phyloP scores from a whole-genome alignment of 2,888 invertebrate genomes.

The Scaptomyza reducta region DNA sequence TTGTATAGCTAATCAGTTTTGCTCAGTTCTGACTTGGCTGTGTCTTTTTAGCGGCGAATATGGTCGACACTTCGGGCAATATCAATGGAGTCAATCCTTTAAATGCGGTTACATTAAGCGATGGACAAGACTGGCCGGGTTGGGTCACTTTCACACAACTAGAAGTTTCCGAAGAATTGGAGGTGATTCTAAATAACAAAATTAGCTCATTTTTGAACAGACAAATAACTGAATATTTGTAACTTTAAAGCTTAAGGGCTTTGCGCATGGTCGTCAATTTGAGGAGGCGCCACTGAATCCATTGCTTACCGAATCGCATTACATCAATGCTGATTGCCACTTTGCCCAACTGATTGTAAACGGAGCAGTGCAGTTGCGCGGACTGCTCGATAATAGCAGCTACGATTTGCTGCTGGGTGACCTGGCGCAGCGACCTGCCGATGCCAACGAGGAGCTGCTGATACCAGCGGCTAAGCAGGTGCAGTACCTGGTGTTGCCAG shows the following conservation, averaged over 20 bases:
- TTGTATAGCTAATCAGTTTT: neutral
- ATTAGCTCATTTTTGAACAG: neutral
- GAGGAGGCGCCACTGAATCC: constrained; percentile 85
- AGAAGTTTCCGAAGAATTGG: constrained; percentile 84
- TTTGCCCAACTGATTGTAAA: constrained; percentile 85
- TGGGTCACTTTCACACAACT: constrained; percentile 85
- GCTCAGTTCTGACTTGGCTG: neutral
- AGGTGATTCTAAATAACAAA: constrained; percentile 78
- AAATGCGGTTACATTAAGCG: constrained; percentile 85
- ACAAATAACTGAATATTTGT: neutral
- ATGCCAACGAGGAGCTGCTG: constrained; percentile 75
- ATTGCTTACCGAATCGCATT: constrained; percentile 83
- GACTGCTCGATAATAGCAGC: constrained; percentile 83
- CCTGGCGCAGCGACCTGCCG: constrained; percentile 84
- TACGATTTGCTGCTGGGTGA: constrained; percentile 84
- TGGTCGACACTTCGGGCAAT: constrained; percentile 81
- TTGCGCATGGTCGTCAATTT: constrained; percentile 83
- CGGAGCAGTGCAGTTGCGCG: constrained; percentile 85
- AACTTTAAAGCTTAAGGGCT: constrained; percentile 84
- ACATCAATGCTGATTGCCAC: constrained; percentile 84
- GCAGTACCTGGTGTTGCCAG: constrained; percentile 81
- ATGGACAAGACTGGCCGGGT: constrained; percentile 83
- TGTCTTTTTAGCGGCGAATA: constrained; percentile 63
- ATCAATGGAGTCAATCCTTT: constrained; percentile 85
- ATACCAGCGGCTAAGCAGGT: constrained; percentile 85